Evolutionary conservation across 2,113 vertebrate species (phyloP).

Genomic region (Silurus meridionalis): DNA sequence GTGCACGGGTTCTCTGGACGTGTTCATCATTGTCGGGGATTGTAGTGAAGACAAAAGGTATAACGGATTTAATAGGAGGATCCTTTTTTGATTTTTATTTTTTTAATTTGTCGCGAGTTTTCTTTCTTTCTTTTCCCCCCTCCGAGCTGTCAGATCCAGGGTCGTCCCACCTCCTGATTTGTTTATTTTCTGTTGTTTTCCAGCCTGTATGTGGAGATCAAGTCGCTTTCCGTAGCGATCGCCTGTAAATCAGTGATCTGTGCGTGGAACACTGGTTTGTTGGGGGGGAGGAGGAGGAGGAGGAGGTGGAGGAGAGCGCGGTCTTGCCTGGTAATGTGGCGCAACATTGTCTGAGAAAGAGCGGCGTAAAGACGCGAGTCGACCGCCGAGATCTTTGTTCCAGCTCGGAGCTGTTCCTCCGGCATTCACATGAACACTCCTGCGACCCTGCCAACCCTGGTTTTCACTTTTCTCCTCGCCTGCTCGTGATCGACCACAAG

Average conservation of each 20-base stretch:
- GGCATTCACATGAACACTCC: not conserved
- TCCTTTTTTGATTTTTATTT: not conserved
- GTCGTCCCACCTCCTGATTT: not conserved
- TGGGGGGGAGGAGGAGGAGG: too few species aligned
- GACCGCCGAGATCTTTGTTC: not conserved
- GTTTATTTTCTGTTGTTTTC: not conserved
- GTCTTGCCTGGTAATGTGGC: not conserved
- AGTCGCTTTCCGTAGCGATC: not conserved
- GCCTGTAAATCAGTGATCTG: constrained; percentile 10
- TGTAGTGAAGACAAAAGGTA: constrained; percentile 53
- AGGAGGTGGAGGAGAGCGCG: too few species aligned
- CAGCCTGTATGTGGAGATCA: not conserved
- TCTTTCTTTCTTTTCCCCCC: too few species aligned
- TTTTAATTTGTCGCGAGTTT: not conserved
- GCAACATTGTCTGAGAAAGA: not conserved
- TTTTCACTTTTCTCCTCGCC: not conserved
- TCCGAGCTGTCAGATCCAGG: not conserved
- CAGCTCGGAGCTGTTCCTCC: not conserved
- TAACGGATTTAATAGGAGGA: constrained; percentile 3
- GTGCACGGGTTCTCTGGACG: not conserved
- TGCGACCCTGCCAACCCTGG: not conserved
- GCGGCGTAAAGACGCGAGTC: too few species aligned
- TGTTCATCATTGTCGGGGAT: not conserved
- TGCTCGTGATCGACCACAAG: not conserved
- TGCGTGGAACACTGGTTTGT: not conserved